These are phyloP conservation scores for Drosophila meridionalis DNA, from an alignment of 2,888 invertebrate species.

Conservation along the genomic window DNA sequence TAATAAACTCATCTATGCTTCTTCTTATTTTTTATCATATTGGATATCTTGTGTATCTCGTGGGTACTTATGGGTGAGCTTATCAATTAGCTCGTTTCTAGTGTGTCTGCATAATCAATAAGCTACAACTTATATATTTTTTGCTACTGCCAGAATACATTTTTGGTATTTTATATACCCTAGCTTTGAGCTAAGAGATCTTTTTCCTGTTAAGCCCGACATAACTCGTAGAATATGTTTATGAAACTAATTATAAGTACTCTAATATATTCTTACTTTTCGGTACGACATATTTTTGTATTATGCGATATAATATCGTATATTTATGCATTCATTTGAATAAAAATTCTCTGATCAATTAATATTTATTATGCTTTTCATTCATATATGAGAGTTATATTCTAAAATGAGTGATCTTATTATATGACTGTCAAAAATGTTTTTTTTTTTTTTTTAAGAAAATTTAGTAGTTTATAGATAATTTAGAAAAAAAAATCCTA, in stretches of 20 bases:
- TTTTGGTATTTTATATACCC: neutral
- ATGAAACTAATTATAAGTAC: neutral
- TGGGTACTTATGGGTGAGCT: neutral
- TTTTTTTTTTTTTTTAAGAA: no score
- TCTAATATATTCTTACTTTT: neutral
- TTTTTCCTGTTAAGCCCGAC: neutral
- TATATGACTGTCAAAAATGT: no score
- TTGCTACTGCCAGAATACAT: neutral
- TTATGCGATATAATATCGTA: neutral
- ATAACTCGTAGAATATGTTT: neutral
- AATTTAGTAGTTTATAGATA: no score
- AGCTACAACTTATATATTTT: conserved; percentile 5
- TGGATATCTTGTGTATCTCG: neutral
- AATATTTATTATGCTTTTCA: no score
- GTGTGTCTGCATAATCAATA: conserved; percentile 13
- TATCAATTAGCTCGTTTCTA: conserved; percentile 7
- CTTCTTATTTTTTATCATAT: neutral
- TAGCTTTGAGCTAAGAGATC: neutral
- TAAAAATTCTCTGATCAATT: no score
- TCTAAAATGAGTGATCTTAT: no score
- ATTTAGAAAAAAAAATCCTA: no score
- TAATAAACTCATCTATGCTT: neutral
- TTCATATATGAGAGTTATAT: no score
- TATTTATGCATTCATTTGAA: neutral
- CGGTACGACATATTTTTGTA: neutral